These are phyloP conservation scores for Zaprionus lachaisei DNA, from an alignment of 1,140 invertebrate species.

Conservation along the genomic window DNA sequence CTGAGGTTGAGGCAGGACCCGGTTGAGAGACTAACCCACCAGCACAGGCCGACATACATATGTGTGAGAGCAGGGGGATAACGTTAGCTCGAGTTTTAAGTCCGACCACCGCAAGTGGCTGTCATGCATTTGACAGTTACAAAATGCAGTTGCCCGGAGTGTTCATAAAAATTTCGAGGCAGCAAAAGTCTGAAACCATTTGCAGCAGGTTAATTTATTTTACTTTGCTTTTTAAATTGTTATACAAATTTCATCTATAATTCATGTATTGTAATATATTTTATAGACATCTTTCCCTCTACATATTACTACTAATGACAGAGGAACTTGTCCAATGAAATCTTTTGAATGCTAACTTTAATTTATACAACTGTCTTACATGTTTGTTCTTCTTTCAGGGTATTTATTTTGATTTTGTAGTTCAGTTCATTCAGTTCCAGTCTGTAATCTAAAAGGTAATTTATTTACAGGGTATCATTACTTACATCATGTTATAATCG, in stretches of 20 bases:
- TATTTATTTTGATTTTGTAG: no score
- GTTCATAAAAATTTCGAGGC: not conserved
- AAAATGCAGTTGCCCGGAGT: not conserved
- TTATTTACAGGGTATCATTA: slow-evolving; percentile 11
- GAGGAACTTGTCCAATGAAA: no score
- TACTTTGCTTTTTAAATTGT: not conserved
- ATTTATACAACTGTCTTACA: no score
- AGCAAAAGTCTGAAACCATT: not conserved
- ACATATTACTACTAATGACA: no score
- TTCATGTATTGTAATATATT: no score
- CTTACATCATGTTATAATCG: not conserved
- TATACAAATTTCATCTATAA: no score
- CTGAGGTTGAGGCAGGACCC: not conserved
- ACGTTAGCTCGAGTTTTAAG: not conserved
- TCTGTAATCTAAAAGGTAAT: not conserved
- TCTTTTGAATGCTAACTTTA: no score
- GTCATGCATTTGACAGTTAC: slow-evolving; percentile 7
- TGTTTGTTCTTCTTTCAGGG: no score
- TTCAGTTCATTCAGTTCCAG: not conserved
- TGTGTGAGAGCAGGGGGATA: not conserved
- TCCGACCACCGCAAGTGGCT: not conserved
- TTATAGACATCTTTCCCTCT: no score
- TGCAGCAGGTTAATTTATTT: not conserved
- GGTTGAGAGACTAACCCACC: not conserved
- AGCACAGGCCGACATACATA: not conserved